Conservation (phyloP, 2,797 vertebrate species). For the Crossoptilon crossoptilon region DNA sequence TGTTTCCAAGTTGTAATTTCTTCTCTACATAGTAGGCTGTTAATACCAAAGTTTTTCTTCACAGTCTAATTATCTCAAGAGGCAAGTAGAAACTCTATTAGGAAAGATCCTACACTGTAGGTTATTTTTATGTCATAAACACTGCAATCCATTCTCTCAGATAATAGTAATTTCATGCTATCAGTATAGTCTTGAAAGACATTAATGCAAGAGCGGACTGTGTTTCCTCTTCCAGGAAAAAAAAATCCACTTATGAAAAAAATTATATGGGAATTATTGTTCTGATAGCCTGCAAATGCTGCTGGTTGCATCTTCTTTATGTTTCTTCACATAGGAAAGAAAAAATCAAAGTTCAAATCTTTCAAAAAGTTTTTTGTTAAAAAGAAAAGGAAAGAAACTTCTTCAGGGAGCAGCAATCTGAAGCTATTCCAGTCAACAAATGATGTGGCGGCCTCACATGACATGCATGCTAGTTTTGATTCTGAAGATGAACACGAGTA, state of each 20-base stretch:
- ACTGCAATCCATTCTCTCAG: conserved; percentile 2
- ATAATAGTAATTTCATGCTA: conserved; percentile 34
- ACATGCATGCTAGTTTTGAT: conserved; percentile 72
- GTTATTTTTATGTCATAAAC: conserved; percentile 16
- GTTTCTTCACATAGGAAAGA: conserved; percentile 82
- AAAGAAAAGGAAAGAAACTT: conserved; percentile 83
- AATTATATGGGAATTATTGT: not conserved
- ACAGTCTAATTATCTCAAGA: conserved; percentile 1
- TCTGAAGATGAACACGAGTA: conserved; percentile 88
- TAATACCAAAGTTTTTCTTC: conserved; percentile 44
- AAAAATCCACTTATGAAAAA: not conserved
- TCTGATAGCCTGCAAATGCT: not conserved
- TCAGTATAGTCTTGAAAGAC: not conserved
- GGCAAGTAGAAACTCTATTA: conserved; percentile 5
- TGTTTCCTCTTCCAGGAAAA: not conserved
- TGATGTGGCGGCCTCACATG: conserved; percentile 80
- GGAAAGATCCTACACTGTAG: not conserved
- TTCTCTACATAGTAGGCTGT: not conserved
- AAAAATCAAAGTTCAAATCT: conserved; percentile 89
- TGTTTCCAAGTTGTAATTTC: conserved; percentile 43
- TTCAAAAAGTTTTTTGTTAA: conserved; percentile 89
- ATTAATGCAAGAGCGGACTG: not conserved
- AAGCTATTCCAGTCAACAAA: conserved; percentile 87
- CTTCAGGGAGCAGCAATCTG: conserved; percentile 70
- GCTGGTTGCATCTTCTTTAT: conserved; percentile 1